Evolutionary conservation across 2,888 invertebrate genomes (phyloP).

Genomic region (Metacarcinus magister): DNA sequence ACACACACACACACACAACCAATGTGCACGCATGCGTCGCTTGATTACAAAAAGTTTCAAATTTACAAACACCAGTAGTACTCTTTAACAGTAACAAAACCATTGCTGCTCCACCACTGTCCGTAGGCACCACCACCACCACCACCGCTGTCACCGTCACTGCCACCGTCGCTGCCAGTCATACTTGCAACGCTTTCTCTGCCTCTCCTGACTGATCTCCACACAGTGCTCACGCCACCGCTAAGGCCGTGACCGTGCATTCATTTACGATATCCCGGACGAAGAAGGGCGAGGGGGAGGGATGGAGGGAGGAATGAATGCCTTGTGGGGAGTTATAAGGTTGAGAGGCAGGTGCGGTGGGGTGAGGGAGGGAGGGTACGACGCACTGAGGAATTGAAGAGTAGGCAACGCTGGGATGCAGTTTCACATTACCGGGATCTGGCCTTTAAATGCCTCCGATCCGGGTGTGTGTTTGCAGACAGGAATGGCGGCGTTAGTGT

Average conservation of each 20-base stretch:
- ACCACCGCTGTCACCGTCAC: background rate
- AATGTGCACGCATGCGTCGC: background rate
- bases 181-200: background rate
- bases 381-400: background rate
- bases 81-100: background rate
- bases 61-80: background rate
- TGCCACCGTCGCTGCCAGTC: background rate
- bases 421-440: constrained; percentile 55
- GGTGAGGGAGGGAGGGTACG: background rate
- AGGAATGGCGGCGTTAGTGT: constrained; percentile 62
- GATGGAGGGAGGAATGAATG: constrained; percentile 21
- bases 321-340: constrained; percentile 35
- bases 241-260: constrained; percentile 56
- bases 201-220: constrained; percentile 50
- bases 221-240: constrained; percentile 30
- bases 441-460: constrained; percentile 59
- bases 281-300: background rate
- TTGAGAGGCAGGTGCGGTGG: constrained; percentile 13
- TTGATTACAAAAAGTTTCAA: background rate
- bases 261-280: constrained; percentile 40
- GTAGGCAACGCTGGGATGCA: constrained; percentile 45
- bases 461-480: constrained; percentile 59
- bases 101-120: no score
- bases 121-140: background rate
- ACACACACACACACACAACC: background rate